Conservation (phyloP, 1,140 invertebrate genomes). For the Latrodectus geometricus region DNA sequence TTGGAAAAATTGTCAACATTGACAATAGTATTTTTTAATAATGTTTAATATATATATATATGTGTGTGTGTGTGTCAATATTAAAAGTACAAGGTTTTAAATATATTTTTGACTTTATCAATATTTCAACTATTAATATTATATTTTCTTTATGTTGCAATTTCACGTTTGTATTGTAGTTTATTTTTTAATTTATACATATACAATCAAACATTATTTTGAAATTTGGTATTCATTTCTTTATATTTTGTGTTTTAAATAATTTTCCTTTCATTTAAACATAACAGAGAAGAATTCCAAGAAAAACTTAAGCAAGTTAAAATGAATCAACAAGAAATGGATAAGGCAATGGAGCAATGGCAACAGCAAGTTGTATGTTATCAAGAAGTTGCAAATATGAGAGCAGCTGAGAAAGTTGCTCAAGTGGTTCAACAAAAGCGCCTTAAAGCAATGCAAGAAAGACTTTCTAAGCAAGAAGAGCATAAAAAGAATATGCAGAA, state of each 20-base stretch:
- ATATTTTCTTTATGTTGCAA: no score
- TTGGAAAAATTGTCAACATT: no score
- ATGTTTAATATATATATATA: no score
- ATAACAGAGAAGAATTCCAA: constrained; percentile 52
- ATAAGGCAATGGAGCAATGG: constrained; percentile 59
- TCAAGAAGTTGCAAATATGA: constrained; percentile 51
- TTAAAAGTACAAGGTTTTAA: no score
- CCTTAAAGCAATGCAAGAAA: constrained; percentile 35
- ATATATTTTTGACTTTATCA: no score
- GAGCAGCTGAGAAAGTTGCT: constrained; percentile 56
- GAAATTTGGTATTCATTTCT: no score
- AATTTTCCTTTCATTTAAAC: not conserved
- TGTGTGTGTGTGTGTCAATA: no score
- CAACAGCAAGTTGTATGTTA: constrained; percentile 45
- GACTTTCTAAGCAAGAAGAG: constrained; percentile 52
- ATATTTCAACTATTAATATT: no score
- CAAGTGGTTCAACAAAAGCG: constrained; percentile 42
- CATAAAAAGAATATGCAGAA: constrained; percentile 60
- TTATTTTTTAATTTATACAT: not conserved
- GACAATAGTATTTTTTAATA: no score
- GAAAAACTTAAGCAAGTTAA: constrained; percentile 46
- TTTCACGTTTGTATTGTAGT: no score
- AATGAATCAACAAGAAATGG: constrained; percentile 57
- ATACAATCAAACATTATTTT: not conserved
- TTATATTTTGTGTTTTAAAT: not conserved